Conservation (phyloP, 2,113 vertebrate species). For the Sylvilagus bachmani region DNA sequence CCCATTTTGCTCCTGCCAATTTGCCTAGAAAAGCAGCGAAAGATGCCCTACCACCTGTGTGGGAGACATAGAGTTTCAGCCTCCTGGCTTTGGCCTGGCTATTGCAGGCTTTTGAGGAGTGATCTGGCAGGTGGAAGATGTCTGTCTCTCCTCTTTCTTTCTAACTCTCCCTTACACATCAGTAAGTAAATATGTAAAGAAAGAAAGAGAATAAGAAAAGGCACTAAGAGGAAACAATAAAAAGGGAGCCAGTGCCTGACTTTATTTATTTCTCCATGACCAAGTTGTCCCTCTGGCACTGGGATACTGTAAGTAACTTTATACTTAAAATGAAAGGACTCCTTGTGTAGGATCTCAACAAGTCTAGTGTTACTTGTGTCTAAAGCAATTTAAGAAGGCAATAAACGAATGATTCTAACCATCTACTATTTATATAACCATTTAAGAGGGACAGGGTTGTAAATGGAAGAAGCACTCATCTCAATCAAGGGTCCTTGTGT, state of each 20-base stretch:
- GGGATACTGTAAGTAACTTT: slow-evolving; percentile 71
- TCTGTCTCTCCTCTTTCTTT: too few species aligned
- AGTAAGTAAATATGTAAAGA: too few species aligned
- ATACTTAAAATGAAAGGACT: slow-evolving; percentile 75
- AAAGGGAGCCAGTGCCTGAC: neutral
- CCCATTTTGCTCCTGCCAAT: too few species aligned
- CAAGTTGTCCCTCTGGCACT: slow-evolving; percentile 8
- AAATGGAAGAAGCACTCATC: slow-evolving; percentile 60
- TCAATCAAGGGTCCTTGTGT: slow-evolving; percentile 71
- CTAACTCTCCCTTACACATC: too few species aligned
- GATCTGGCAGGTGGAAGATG: too few species aligned
- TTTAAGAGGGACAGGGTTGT: slow-evolving; percentile 65
- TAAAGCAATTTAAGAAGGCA: slow-evolving; percentile 73
- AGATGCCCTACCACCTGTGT: too few species aligned
- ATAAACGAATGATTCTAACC: slow-evolving; percentile 76
- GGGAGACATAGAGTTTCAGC: too few species aligned
- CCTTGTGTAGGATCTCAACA: slow-evolving; percentile 74
- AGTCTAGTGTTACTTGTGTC: slow-evolving; percentile 73
- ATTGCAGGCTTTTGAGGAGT: too few species aligned
- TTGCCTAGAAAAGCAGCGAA: too few species aligned
- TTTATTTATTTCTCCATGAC: slow-evolving; percentile 41
- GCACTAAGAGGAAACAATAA: slow-evolving; percentile 43
- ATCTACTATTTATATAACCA: slow-evolving; percentile 78
- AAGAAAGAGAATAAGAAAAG: neutral
- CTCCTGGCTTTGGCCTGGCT: too few species aligned